These are phyloP conservation scores for Corvus hawaiiensis DNA, from an alignment of 2,113 vertebrate species.

Conservation along the genomic window DNA sequence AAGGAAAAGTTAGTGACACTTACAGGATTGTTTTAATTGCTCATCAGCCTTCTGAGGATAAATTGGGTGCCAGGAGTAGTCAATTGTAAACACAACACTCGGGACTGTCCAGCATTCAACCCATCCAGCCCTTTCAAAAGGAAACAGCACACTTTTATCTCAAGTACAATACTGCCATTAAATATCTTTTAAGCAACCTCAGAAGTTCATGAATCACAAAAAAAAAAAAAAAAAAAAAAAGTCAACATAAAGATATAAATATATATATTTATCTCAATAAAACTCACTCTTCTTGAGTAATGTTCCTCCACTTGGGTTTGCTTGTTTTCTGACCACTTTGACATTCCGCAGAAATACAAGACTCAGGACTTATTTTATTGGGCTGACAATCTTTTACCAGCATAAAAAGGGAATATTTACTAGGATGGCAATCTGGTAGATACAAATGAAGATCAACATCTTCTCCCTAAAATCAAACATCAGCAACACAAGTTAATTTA, in stretches of 20 bases:
- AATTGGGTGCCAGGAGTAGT: constrained; percentile 97
- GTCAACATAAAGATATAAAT: not conserved
- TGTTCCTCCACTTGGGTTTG: constrained; percentile 91
- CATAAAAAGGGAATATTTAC: constrained; percentile 94
- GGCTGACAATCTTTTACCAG: constrained; percentile 90
- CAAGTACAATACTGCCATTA: not conserved
- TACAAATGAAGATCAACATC: constrained; percentile 94
- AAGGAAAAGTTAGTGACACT: constrained; percentile 52
- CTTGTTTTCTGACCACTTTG: constrained; percentile 80
- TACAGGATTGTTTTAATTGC: constrained; percentile 93
- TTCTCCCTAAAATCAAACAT: constrained; percentile 81
- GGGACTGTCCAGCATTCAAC: constrained; percentile 98
- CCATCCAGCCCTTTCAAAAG: constrained; percentile 85
- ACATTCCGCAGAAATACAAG: constrained; percentile 81
- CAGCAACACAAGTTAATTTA: not conserved
- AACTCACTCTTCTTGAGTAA: constrained; percentile 92
- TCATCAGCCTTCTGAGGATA: constrained; percentile 96
- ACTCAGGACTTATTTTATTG: constrained; percentile 80
- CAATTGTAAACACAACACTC: constrained; percentile 89
- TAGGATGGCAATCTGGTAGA: constrained; percentile 95
- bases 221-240: not conserved
- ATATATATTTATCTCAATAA: not conserved
- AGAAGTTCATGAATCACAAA: not conserved
- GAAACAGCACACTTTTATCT: not conserved
- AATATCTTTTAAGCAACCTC: not conserved